A percentile compares a stretch with the other conserved stretches of the same genome.
phyloP scores from a whole-genome alignment of 2,113 vertebrate genomes.

The Myxocyprinus asiaticus region DNA sequence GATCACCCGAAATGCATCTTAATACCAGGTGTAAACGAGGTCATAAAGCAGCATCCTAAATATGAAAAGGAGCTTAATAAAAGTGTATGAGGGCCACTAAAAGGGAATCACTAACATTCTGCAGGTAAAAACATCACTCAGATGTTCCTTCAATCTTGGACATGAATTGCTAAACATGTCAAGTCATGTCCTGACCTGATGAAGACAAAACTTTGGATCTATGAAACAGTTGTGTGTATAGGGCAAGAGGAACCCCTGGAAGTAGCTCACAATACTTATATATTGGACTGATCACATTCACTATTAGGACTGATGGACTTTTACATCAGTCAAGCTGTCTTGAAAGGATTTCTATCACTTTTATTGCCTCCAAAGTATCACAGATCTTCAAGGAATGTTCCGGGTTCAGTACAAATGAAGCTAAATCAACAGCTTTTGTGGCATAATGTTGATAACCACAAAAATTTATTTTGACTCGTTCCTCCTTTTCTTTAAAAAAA shows the following conservation, averaged over 20 bases:
- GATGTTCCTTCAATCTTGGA: not conserved
- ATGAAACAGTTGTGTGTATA: too few relatives aligned
- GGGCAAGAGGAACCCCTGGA: not conserved
- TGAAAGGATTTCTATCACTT: not conserved
- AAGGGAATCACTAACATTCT: not conserved
- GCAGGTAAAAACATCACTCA: not conserved
- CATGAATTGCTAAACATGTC: not conserved
- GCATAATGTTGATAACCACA: too few relatives aligned
- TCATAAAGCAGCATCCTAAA: too few relatives aligned
- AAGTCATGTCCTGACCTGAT: slow-evolving; percentile 20
- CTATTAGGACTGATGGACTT: not conserved
- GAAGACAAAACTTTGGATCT: slow-evolving; percentile 8
- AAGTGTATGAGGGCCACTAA: too few relatives aligned
- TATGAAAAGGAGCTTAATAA: too few relatives aligned
- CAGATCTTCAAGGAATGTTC: not conserved
- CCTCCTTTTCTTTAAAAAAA: too few relatives aligned
- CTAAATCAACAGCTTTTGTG: too few relatives aligned
- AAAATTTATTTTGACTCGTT: too few relatives aligned
- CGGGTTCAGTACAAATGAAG: too few relatives aligned
- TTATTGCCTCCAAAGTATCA: slow-evolving; percentile 8
- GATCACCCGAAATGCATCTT: too few relatives aligned
- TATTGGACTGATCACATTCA: not conserved
- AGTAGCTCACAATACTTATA: not conserved
- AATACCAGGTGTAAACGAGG: too few relatives aligned
- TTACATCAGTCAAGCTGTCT: not conserved